Percentiles rank a stretch among this genome's conserved stretches.
These are phyloP conservation scores for Leptopilina myrica DNA, from an alignment of 2,888 invertebrate genomes.

Conservation along the genomic window DNA sequence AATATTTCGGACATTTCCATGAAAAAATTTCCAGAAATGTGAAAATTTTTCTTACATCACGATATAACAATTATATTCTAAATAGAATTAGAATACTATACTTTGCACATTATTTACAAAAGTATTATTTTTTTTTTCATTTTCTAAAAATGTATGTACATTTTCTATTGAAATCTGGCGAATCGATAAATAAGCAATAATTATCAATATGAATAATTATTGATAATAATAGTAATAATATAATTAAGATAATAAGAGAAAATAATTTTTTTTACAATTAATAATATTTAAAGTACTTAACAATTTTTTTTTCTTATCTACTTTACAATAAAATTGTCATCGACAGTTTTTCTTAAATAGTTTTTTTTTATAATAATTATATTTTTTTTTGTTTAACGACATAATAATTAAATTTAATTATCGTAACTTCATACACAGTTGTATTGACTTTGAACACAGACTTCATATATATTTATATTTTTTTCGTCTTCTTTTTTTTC, in stretches of 20 bases:
- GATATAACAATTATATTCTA: not conserved
- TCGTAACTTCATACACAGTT: conserved; percentile 26
- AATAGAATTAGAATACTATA: conserved; percentile 32
- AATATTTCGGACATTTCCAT: conserved; percentile 21
- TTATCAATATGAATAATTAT: not conserved
- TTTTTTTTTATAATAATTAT: not conserved
- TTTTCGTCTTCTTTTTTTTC: not conserved
- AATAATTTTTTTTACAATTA: conserved; percentile 17
- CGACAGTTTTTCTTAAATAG: not conserved
- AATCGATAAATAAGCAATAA: conserved; percentile 25
- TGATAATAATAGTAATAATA: no score
- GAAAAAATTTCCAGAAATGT: not conserved
- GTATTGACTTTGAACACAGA: conserved; percentile 33
- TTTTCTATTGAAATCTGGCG: conserved; percentile 2
- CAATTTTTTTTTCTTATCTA: conserved; percentile 18
- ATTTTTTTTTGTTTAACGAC: not conserved
- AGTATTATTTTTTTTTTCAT: conserved; percentile 5
- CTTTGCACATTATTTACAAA: conserved; percentile 36
- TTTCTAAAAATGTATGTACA: conserved; percentile 29
- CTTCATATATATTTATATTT: not conserved
- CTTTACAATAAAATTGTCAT: conserved; percentile 36
- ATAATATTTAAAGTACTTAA: conserved; percentile 28
- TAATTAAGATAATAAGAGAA: not conserved
- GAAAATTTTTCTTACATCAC: conserved; percentile 1
- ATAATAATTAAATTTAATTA: not conserved